phyloP scores from a whole-genome alignment of 2,113 vertebrate genomes.

The Myxocyprinus asiaticus region DNA sequence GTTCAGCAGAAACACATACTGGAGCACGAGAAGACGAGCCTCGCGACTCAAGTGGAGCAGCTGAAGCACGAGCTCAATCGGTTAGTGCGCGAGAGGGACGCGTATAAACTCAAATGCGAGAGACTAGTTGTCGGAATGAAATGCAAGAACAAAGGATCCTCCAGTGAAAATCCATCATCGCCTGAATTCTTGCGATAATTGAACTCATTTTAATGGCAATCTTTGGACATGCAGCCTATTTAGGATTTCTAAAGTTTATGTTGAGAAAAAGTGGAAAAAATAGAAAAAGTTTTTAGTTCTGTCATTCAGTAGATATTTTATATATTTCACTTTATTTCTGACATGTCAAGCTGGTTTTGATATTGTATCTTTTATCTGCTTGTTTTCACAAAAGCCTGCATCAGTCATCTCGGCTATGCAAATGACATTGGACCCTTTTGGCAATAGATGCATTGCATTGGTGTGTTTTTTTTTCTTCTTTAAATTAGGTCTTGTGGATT shows the following conservation, averaged over 20 bases:
- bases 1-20: constrained; percentile 94
- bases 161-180: constrained; percentile 92
- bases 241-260: no score
- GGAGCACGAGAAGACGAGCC: constrained; percentile 95
- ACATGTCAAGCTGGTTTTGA: constrained; percentile 46
- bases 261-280: background rate
- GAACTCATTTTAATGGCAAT: background rate
- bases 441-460: constrained; percentile 12
- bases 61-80: constrained; percentile 93
- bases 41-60: constrained; percentile 92
- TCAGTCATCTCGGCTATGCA: constrained; percentile 29
- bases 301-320: constrained; percentile 16
- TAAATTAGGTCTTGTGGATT: background rate
- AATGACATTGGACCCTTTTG: constrained; percentile 38
- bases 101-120: constrained; percentile 96
- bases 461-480: constrained; percentile 9
- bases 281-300: background rate
- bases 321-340: constrained; percentile 29
- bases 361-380: constrained; percentile 33
- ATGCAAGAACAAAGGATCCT: background rate
- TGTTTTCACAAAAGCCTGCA: constrained; percentile 22
- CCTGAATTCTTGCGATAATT: constrained; percentile 83
- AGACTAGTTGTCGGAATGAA: constrained; percentile 89
- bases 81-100: constrained; percentile 92
- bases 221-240: background rate